These are phyloP conservation scores for Drosophila jambulina DNA, from an alignment of 1,140 invertebrate species.

Conservation along the genomic window DNA sequence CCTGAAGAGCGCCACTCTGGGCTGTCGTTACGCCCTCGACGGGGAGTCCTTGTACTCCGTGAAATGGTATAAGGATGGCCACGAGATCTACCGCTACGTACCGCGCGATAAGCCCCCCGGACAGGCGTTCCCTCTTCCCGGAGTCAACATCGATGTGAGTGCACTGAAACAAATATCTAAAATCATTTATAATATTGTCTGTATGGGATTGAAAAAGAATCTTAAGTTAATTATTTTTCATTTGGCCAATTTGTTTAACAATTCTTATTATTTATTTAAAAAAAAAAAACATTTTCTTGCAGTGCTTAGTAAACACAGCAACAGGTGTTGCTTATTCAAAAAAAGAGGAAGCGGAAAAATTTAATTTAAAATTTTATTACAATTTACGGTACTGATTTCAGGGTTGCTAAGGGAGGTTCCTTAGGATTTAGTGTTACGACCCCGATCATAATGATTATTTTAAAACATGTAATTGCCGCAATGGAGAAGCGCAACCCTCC, in stretches of 20 bases:
- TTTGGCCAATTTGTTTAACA: not conserved
- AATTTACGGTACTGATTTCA: constrained; percentile 59
- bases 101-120: constrained; percentile 90
- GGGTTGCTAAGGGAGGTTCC: not conserved
- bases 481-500: constrained; percentile 19
- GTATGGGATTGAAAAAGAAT: too few relatives aligned
- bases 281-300: not conserved
- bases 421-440: constrained; percentile 73
- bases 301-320: constrained; percentile 17
- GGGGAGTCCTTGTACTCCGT: constrained; percentile 93
- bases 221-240: not conserved
- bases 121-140: constrained; percentile 90
- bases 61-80: constrained; percentile 95
- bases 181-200: not conserved
- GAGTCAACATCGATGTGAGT: constrained; percentile 94
- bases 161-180: not conserved
- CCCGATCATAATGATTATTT: constrained; percentile 81
- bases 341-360: constrained; percentile 46
- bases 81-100: constrained; percentile 94
- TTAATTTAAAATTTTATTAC: constrained; percentile 82
- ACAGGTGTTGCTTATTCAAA: constrained; percentile 43
- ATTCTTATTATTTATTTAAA: not conserved
- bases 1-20: constrained; percentile 89
- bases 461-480: constrained; percentile 73
- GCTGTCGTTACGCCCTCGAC: constrained; percentile 92